phyloP scores from a whole-genome alignment of 1,140 invertebrate species.

The Trichonephila clavipes region DNA sequence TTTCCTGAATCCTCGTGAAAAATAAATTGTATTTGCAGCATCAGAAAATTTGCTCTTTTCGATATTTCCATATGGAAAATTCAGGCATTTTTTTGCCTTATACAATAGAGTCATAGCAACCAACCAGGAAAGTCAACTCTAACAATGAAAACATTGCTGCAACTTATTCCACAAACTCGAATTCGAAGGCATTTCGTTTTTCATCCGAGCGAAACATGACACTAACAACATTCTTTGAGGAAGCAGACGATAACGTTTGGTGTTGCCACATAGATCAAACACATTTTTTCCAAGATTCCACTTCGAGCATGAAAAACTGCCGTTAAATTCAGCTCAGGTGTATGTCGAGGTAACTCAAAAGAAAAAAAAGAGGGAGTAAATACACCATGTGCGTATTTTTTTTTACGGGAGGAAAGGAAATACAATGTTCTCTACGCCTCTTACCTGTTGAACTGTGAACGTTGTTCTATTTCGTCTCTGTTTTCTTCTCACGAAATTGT shows the following conservation, averaged over 20 bases:
- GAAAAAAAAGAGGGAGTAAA: slow-evolving; percentile 14
- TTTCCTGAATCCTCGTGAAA: slow-evolving; percentile 36
- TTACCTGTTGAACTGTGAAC: slow-evolving; percentile 96
- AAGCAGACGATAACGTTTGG: slow-evolving; percentile 28
- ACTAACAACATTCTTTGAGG: slow-evolving; percentile 39
- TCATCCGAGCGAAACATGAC: background rate
- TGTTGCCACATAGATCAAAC: slow-evolving; percentile 53
- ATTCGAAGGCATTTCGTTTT: background rate
- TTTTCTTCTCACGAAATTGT: slow-evolving; percentile 96
- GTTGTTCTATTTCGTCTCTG: slow-evolving; percentile 97
- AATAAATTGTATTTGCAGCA: slow-evolving; percentile 6
- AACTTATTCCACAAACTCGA: slow-evolving; percentile 40
- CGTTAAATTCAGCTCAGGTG: slow-evolving; percentile 70
- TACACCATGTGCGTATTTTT: slow-evolving; percentile 19
- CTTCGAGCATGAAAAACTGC: background rate
- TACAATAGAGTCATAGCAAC: background rate
- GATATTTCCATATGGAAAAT: slow-evolving; percentile 56
- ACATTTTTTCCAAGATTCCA: slow-evolving; percentile 61
- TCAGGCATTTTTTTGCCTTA: background rate
- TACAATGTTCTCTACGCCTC: slow-evolving; percentile 44
- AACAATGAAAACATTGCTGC: background rate
- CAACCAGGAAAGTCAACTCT: background rate
- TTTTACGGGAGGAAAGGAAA: slow-evolving; percentile 18
- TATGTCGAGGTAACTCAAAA: background rate
- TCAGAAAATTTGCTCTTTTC: slow-evolving; percentile 12